Evolutionary conservation across 53 echinoderm and acorn worm genomes (phyloP), one percentile per base, ranked within the genome.

Genomic region (Astropecten irregularis): DNA sequence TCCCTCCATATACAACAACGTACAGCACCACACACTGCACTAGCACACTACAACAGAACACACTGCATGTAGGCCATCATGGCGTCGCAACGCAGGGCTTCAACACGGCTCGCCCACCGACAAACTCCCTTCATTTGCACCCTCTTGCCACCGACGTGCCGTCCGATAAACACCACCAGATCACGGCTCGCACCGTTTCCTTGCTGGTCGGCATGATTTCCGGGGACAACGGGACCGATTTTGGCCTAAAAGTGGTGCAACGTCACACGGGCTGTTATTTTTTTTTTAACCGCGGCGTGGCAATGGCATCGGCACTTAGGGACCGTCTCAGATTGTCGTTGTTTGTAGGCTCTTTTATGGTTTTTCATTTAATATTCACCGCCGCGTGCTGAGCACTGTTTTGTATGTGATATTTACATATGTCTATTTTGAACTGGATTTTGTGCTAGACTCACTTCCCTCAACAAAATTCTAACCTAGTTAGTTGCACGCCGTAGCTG

Each of bases 31-130:
- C 86, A 74, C 66, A 73, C 49, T 40, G 25, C 50, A 40, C n/a
- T n/a, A n/a, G n/a, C n/a, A n/a, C n/a, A n/a, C n/a, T n/a, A n/a
- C 33, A 29, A 56, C 76, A 64, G 60, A 42, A 62, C 16, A 40
- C 79, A 79, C 57, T 79, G n/a, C n/a, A n/a, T n/a, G n/a, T n/a
- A 27, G 58, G 76, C 86, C 86, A 85, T 85, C 86, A 85, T 85
- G 86, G 86, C 86, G 86, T 79, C 79, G 27, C 21, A 16, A 49
- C 76, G 51, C 48, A 38, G 49, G 64, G 53, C 49, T 53, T 36
- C 66, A 42, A n/a, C n/a, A n/a, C n/a, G n/a, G n/a, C n/a, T n/a
- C n/a, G n/a, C n/a, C 67, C 50, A 49, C 37, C 65, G 20, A 36
- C 65, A 38, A 42, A 60, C 60, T 61, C 79, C 60, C 79, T 79